These are phyloP conservation scores for Gnathonemus longibarbis DNA, from an alignment of 2,113 vertebrate genomes.

Conservation along the genomic window DNA sequence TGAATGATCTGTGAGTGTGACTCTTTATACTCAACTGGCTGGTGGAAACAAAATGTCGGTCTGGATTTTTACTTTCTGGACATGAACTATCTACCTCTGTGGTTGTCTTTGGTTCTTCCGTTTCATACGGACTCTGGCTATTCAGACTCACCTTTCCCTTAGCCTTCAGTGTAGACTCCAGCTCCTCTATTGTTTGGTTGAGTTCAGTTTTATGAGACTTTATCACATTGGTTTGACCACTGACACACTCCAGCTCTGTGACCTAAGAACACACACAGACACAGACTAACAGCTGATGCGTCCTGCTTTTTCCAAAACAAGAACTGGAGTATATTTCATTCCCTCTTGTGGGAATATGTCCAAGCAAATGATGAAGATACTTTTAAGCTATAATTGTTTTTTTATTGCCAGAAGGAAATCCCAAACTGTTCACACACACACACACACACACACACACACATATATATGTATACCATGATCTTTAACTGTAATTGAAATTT, in stretches of 20 bases:
- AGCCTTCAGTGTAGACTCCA: slow-evolving; percentile 76
- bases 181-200: slow-evolving; percentile 91
- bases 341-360: background rate
- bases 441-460: background rate
- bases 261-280: slow-evolving; percentile 64
- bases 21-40: background rate
- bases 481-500: background rate
- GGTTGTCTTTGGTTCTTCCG: background rate
- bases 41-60: background rate
- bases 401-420: background rate
- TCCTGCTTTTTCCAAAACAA: background rate
- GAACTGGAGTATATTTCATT: background rate
- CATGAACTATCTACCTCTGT: background rate
- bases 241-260: slow-evolving; percentile 93
- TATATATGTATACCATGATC: background rate
- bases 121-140: background rate
- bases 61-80: background rate
- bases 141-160: slow-evolving; percentile 79
- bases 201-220: slow-evolving; percentile 91
- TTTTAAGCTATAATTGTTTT: background rate
- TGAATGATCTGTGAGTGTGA: background rate
- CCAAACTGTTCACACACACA: background rate
- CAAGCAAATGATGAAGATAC: background rate
- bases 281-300: background rate
- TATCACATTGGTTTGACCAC: slow-evolving; percentile 81